Conservation (phyloP, 2,888 invertebrate genomes). For the Gari tellinella region DNA sequence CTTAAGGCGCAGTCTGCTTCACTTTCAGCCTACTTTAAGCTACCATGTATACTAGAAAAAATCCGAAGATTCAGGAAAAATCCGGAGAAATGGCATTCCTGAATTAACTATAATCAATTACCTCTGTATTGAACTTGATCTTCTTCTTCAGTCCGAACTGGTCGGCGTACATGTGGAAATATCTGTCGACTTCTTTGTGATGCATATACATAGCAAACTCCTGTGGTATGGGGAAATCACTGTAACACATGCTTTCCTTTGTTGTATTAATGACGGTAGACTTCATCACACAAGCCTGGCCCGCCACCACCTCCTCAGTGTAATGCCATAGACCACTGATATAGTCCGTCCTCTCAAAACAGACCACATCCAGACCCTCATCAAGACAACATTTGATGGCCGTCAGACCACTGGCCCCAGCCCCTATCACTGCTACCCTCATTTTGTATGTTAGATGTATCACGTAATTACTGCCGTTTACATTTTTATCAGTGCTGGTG, state of each 20-base stretch:
- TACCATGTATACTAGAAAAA: too few species aligned
- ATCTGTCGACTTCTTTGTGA: constrained; percentile 78
- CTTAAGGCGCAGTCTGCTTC: too few species aligned
- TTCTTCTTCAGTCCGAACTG: constrained; percentile 76
- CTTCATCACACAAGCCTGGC: constrained; percentile 78
- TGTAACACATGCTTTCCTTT: constrained; percentile 82
- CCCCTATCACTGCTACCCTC: constrained; percentile 73
- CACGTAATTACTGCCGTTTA: too few species aligned
- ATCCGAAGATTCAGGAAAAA: too few species aligned
- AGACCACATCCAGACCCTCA: constrained; percentile 75
- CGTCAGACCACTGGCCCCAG: constrained; percentile 75
- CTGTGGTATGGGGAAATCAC: constrained; percentile 82
- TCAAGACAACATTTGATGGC: constrained; percentile 80
- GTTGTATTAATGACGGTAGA: constrained; percentile 81
- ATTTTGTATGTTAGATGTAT: background rate
- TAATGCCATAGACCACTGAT: constrained; percentile 82
- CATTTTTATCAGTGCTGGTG: too few species aligned
- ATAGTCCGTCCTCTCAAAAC: constrained; percentile 77
- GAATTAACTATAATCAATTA: constrained; percentile 22
- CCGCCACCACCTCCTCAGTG: constrained; percentile 65
- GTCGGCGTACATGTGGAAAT: constrained; percentile 82
- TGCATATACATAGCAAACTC: constrained; percentile 83
- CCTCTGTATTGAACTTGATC: constrained; percentile 78
- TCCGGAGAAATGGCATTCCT: too few species aligned
- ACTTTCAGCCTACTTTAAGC: too few species aligned